These are phyloP conservation scores for Drosophila parabipectinata DNA, from an alignment of 1,140 invertebrate species.

Conservation along the genomic window DNA sequence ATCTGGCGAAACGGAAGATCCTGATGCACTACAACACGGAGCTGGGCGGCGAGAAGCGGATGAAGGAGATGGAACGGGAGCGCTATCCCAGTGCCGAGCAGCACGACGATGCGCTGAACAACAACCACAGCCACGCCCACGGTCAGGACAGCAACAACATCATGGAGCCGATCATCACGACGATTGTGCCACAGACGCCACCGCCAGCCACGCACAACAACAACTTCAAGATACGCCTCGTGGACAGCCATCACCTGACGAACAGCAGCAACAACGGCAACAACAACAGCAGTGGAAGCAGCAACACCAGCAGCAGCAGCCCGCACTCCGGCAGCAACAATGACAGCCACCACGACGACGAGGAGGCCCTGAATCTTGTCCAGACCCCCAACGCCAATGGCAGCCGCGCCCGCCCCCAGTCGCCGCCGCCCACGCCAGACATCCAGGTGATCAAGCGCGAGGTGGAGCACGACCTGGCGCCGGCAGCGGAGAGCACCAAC, in stretches of 20 bases:
- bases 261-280: conserved; percentile 43
- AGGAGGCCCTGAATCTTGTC: conserved; percentile 78
- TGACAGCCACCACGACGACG: conserved; percentile 51
- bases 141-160: conserved; percentile 50
- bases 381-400: conserved; percentile 69
- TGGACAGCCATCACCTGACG: conserved; percentile 73
- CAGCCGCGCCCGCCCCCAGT: conserved; percentile 49
- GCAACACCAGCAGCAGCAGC: conserved; percentile 26
- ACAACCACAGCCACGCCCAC: conserved; percentile 57
- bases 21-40: conserved; percentile 83
- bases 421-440: conserved; percentile 49
- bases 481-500: conserved; percentile 21
- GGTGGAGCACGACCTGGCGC: conserved; percentile 48
- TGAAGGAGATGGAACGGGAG: conserved; percentile 74
- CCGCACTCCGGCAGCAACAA: conserved; percentile 29
- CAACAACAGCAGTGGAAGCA: conserved; percentile 21
- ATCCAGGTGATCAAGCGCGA: conserved; percentile 69
- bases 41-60: conserved; percentile 72
- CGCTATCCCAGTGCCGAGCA: conserved; percentile 55
- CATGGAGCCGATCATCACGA: conserved; percentile 64
- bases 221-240: conserved; percentile 75
- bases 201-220: conserved; percentile 66
- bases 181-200: conserved; percentile 69
- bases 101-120: conserved; percentile 66
- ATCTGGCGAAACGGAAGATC: conserved; percentile 82